A percentile compares a stretch with the other conserved stretches of the same genome.
phyloP scores from a whole-genome alignment of 2,888 invertebrate genomes.

The Netelia virgata region DNA sequence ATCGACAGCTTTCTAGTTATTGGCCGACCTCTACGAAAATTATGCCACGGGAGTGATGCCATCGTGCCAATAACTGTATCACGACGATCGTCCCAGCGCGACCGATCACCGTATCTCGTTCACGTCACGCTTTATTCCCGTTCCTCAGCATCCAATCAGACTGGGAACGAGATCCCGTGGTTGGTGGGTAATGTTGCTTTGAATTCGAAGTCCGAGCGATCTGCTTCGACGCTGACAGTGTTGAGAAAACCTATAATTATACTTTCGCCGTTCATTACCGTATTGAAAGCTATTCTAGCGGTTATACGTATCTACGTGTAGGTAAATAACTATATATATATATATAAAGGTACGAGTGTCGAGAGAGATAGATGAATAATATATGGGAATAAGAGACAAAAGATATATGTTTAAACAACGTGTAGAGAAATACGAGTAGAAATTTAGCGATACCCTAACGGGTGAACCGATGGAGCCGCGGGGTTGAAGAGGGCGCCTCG shows the following conservation, averaged over 20 bases:
- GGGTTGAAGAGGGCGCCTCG: slow-evolving; percentile 65
- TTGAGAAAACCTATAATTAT: slow-evolving; percentile 46
- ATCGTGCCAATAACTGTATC: slow-evolving; percentile 20
- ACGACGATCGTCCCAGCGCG: neutral
- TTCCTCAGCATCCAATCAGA: slow-evolving; percentile 8
- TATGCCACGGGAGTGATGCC: neutral
- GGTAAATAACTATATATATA: neutral
- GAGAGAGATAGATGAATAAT: slow-evolving; percentile 34
- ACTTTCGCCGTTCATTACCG: slow-evolving; percentile 39
- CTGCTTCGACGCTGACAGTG: slow-evolving; percentile 32
- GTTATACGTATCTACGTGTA: neutral
- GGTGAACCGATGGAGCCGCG: slow-evolving; percentile 68
- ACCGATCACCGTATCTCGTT: neutral
- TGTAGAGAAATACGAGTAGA: slow-evolving; percentile 57
- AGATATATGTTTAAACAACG: slow-evolving; percentile 46
- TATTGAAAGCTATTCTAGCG: slow-evolving; percentile 21
- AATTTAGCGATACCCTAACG: slow-evolving; percentile 43
- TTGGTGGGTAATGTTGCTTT: slow-evolving; percentile 7
- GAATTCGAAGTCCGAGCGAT: slow-evolving; percentile 15
- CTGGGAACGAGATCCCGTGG: slow-evolving; percentile 4
- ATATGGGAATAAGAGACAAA: slow-evolving; percentile 47
- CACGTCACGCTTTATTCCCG: neutral
- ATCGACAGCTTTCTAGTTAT: slow-evolving; percentile 1
- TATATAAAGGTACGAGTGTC: neutral
- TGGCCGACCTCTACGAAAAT: neutral